Conservation (phyloP, 2,113 vertebrate species). For the Gambusia holbrooki region DNA sequence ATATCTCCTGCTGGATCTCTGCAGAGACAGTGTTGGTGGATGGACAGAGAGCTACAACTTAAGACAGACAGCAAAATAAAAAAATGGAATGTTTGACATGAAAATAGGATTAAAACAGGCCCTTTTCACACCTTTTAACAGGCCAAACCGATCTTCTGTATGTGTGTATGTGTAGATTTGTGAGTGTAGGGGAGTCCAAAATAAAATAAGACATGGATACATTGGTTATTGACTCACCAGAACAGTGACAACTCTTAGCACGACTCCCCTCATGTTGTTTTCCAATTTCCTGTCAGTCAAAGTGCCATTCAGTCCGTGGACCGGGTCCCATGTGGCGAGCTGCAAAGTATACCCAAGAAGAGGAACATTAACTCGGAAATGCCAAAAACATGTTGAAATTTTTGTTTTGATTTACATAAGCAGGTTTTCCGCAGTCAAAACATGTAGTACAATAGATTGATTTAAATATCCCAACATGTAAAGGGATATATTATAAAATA, state of each 20-base stretch:
- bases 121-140: conserved; percentile 23
- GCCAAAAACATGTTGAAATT: neutral
- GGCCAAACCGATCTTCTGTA: neutral
- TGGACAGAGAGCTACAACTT: conserved; percentile 27
- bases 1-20: conserved; percentile 11
- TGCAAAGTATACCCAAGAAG: conserved; percentile 73
- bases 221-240: conserved; percentile 84
- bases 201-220: neutral
- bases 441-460: neutral
- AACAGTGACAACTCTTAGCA: conserved; percentile 94
- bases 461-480: neutral
- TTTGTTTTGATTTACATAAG: no score
- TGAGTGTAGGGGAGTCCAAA: neutral
- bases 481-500: neutral
- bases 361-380: conserved; percentile 7
- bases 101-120: conserved; percentile 11
- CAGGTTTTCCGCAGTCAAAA: no score
- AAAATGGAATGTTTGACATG: conserved; percentile 18
- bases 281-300: conserved; percentile 96
- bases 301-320: conserved; percentile 94
- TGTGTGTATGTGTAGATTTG: neutral
- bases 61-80: conserved; percentile 12
- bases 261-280: conserved; percentile 97
- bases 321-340: conserved; percentile 97
- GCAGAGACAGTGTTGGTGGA: conserved; percentile 21